phyloP scores from a whole-genome alignment of 2,888 invertebrate species.

The Nomada fucata region DNA sequence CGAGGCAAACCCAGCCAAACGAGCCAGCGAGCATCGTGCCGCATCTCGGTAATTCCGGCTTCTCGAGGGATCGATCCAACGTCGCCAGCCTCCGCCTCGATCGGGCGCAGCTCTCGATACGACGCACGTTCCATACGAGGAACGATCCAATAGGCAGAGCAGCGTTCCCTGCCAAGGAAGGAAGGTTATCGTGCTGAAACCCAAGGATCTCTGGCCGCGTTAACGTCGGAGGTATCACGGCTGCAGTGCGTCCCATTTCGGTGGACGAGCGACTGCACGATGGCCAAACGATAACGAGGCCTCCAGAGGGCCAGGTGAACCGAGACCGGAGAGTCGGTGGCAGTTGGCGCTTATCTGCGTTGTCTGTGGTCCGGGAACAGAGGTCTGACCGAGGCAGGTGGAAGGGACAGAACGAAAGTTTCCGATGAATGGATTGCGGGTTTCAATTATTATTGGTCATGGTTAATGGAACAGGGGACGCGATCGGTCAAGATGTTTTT shows the following conservation, averaged over 20 bases:
- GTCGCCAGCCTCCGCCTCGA: neutral
- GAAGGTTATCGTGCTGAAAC: slow-evolving; percentile 68
- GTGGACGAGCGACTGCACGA: neutral
- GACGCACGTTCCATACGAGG: slow-evolving; percentile 60
- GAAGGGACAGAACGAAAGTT: neutral
- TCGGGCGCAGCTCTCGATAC: slow-evolving; percentile 5
- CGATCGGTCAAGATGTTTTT: too few relatives aligned
- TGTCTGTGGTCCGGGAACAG: slow-evolving; percentile 8
- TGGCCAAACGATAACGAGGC: neutral
- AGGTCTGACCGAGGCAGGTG: neutral
- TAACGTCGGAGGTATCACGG: slow-evolving; percentile 42
- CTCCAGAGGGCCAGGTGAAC: neutral
- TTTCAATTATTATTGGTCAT: too few relatives aligned
- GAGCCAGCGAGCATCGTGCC: neutral
- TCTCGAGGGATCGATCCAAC: neutral
- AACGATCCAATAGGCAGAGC: slow-evolving; percentile 54
- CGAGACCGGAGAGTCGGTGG: too few relatives aligned
- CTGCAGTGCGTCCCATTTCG: slow-evolving; percentile 28
- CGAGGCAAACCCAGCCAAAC: neutral
- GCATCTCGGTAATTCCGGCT: neutral
- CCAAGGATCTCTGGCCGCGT: slow-evolving; percentile 65
- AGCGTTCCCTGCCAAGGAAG: slow-evolving; percentile 63
- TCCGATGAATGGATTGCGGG: too few relatives aligned
- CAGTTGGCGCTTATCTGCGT: neutral
- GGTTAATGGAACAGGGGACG: too few relatives aligned